Conservation (phyloP, 1,140 invertebrate genomes). For the Frieseomelitta varia region DNA sequence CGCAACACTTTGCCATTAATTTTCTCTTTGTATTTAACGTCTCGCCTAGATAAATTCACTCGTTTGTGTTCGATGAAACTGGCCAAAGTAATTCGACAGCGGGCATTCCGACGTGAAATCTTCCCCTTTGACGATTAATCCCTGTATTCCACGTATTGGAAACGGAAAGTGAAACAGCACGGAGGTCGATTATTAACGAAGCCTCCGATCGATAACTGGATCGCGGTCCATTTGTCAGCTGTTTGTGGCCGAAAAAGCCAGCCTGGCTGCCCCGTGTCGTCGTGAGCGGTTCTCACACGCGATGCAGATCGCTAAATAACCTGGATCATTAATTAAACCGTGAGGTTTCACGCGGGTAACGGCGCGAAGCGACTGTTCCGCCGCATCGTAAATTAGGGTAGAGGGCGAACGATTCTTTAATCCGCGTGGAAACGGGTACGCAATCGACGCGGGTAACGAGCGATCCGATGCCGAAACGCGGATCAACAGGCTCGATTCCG, state of each 20-base stretch:
- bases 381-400: constrained; percentile 43
- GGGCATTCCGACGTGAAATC: too few relatives aligned
- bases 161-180: constrained; percentile 32
- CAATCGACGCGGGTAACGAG: neutral
- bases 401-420: constrained; percentile 39
- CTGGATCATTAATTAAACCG: constrained; percentile 51
- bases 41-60: too few relatives aligned
- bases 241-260: constrained; percentile 20
- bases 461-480: neutral
- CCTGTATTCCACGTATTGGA: neutral
- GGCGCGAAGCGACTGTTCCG: neutral
- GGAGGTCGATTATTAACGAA: constrained; percentile 36
- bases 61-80: too few relatives aligned
- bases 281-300: constrained; percentile 18
- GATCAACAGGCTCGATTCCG: constrained; percentile 21
- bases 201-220: constrained; percentile 41
- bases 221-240: constrained; percentile 41
- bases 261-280: neutral
- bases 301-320: constrained; percentile 17
- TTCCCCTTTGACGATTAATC: constrained; percentile 19
- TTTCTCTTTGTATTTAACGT: too few relatives aligned
- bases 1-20: neutral
- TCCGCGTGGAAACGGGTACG: constrained; percentile 21
- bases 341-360: constrained; percentile 20
- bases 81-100: too few relatives aligned